phyloP scores from a whole-genome alignment of 2,797 vertebrate species.

The Chrosomus eos region DNA sequence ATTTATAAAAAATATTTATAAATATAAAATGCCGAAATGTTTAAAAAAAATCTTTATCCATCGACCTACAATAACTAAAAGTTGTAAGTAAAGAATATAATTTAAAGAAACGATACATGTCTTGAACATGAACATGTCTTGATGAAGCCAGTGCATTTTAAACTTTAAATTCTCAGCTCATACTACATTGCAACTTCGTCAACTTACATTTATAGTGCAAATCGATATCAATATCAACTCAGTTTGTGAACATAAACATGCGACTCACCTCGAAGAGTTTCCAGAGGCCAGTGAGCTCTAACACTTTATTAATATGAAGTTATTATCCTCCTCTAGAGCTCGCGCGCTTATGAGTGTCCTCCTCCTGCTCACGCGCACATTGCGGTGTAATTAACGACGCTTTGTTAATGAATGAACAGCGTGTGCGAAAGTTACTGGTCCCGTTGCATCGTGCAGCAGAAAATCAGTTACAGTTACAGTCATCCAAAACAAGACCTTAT shows the following conservation, averaged over 20 bases:
- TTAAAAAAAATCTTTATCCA: too few relatives aligned
- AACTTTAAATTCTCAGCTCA: not conserved
- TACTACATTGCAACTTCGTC: not conserved
- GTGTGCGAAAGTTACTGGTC: not conserved
- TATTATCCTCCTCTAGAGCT: not conserved
- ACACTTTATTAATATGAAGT: not conserved
- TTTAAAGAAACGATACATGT: not conserved
- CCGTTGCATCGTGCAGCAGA: not conserved
- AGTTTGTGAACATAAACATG: not conserved
- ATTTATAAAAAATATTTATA: too few relatives aligned
- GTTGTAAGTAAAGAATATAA: not conserved
- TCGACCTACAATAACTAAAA: not conserved
- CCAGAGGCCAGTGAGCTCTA: not conserved
- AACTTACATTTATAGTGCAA: not conserved
- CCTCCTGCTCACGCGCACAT: constrained; percentile 27
- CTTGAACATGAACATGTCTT: not conserved
- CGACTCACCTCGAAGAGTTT: constrained; percentile 4
- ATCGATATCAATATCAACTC: too few relatives aligned
- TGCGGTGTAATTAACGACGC: not conserved
- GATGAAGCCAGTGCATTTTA: not conserved
- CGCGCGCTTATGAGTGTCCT: not conserved
- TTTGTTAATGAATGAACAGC: not conserved
- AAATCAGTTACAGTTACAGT: not conserved
- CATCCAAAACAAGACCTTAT: not conserved
- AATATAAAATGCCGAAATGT: not conserved